Conservation (phyloP, 2,113 vertebrate species). For the Baryphthengus martii region DNA sequence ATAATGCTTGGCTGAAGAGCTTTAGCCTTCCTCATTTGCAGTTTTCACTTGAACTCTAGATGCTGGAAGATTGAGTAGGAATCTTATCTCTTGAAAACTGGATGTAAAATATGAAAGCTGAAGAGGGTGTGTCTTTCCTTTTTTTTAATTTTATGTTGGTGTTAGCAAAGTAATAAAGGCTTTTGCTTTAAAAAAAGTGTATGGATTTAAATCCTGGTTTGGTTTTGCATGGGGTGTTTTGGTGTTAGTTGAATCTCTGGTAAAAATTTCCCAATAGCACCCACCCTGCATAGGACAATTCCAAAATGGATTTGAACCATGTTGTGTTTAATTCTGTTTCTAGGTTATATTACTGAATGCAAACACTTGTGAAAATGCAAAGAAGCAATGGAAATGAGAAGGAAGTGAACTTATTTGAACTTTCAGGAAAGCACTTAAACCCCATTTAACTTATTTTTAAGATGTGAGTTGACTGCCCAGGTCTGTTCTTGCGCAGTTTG, state of each 20-base stretch:
- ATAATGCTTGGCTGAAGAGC: neutral
- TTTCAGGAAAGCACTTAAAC: neutral
- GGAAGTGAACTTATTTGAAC: conserved; percentile 56
- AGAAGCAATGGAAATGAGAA: neutral
- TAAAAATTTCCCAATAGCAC: neutral
- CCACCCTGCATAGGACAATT: neutral
- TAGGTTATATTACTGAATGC: neutral
- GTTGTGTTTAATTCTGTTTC: conserved; percentile 17
- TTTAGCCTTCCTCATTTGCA: neutral
- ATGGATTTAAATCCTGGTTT: neutral
- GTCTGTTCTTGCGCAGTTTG: conserved; percentile 28
- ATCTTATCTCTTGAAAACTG: neutral
- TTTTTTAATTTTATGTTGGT: neutral
- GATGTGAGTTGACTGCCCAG: conserved; percentile 9
- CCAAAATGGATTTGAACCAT: neutral
- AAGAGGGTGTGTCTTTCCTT: neutral
- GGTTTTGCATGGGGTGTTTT: neutral
- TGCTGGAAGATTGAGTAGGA: neutral
- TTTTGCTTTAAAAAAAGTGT: neutral
- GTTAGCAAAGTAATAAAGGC: neutral
- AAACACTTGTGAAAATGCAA: neutral
- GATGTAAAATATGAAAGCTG: neutral
- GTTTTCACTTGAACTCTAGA: neutral
- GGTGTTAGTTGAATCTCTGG: neutral
- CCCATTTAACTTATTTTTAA: neutral